Evolutionary conservation across 2,888 invertebrate species (phyloP).

Genomic region (Cantharis flavilabris): DNA sequence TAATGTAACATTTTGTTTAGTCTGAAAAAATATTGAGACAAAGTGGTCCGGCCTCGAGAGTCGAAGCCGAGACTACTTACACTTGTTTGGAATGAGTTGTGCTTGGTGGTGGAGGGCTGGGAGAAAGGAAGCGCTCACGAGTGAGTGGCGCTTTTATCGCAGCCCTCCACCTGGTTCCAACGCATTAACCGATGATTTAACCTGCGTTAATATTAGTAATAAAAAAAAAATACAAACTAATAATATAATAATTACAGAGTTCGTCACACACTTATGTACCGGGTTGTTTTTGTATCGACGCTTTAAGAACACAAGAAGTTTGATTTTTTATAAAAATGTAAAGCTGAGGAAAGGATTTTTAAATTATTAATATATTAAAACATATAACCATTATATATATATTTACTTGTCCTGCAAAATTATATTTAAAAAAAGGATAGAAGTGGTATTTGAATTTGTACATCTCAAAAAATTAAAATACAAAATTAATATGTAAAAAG

Average conservation of each 20-base stretch:
- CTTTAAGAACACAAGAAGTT: background rate
- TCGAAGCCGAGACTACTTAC: background rate
- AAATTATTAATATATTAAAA: background rate
- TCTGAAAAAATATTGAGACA: constrained; percentile 52
- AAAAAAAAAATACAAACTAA: constrained; percentile 25
- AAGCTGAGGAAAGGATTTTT: background rate
- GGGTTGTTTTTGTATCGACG: background rate
- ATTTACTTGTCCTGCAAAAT: constrained; percentile 14
- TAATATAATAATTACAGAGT: constrained; percentile 17
- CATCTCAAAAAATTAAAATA: constrained; percentile 18
- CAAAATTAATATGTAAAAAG: constrained; percentile 13
- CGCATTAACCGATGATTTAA: background rate
- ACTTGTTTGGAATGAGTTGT: constrained; percentile 48
- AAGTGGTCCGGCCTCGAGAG: constrained; percentile 19
- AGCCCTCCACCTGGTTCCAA: constrained; percentile 16
- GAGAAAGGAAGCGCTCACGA: constrained; percentile 32
- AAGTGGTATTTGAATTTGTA: constrained; percentile 11
- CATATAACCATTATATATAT: background rate
- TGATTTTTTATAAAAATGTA: background rate
- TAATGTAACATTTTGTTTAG: constrained; percentile 34
- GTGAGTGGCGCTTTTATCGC: background rate
- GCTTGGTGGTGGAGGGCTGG: constrained; percentile 43
- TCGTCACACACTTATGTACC: constrained; percentile 21
- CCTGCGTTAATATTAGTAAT: constrained; percentile 14
- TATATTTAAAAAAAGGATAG: constrained; percentile 11